phyloP scores from a whole-genome alignment of 2,888 invertebrate species.

The Tenthredo distinguenda region DNA sequence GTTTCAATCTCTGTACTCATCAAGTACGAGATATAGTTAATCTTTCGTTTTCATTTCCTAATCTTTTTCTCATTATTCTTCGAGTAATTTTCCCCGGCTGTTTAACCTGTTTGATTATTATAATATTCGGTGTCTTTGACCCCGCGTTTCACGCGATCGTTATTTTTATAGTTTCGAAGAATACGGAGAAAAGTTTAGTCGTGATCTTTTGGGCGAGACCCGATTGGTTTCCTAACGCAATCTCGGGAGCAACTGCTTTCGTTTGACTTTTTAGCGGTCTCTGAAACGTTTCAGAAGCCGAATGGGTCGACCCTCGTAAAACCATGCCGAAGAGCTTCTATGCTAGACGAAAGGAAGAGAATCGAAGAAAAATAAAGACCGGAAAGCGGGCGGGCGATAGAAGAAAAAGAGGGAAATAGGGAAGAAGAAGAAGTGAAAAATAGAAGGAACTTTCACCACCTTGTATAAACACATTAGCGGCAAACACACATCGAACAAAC shows the following conservation, averaged over 20 bases:
- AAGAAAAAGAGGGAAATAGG: not conserved
- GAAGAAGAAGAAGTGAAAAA: not conserved
- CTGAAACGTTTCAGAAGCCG: slow-evolving; percentile 44
- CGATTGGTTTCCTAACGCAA: slow-evolving; percentile 38
- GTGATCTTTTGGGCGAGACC: not conserved
- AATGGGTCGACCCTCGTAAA: slow-evolving; percentile 40
- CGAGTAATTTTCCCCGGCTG: not conserved
- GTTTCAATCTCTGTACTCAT: not conserved
- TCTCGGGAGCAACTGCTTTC: slow-evolving; percentile 29
- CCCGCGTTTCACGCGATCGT: not conserved
- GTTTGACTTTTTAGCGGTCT: slow-evolving; percentile 39
- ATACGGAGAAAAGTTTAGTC: not conserved
- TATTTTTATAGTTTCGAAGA: not conserved
- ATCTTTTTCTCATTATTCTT: not conserved
- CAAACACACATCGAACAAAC: slow-evolving; percentile 43
- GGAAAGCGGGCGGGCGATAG: not conserved
- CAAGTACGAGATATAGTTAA: not conserved
- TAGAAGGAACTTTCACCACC: slow-evolving; percentile 29
- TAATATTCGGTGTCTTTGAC: not conserved
- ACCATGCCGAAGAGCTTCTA: not conserved
- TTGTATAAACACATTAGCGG: slow-evolving; percentile 49
- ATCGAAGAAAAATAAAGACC: slow-evolving; percentile 14
- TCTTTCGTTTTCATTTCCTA: not conserved
- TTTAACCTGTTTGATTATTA: not conserved
- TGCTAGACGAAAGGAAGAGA: not conserved